phyloP scores from a whole-genome alignment of 2,888 invertebrate species.

The Trachelus troglodyta region DNA sequence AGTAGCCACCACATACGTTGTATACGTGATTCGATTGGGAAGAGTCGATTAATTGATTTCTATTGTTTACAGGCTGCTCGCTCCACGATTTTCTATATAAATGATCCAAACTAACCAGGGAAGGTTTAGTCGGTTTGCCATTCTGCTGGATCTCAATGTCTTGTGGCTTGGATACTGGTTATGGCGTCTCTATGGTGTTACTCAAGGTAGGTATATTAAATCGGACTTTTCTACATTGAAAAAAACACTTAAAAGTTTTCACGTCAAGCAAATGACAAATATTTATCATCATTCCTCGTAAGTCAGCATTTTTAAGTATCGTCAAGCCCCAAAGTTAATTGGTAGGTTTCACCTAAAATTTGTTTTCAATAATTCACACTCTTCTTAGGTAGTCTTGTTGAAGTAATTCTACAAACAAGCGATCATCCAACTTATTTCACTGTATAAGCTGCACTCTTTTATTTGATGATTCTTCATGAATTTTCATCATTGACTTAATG shows the following conservation, averaged over 20 bases:
- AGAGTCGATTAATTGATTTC: constrained; percentile 32
- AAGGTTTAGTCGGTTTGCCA: constrained; percentile 10
- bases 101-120: not conserved
- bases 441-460: not conserved
- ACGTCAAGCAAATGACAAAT: not conserved
- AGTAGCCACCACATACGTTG: constrained; percentile 31
- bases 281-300: not conserved
- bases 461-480: not conserved
- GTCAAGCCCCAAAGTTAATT: not conserved
- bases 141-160: constrained; percentile 1
- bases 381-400: not conserved
- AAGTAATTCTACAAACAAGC: not conserved
- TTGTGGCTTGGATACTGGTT: not conserved
- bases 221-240: not conserved
- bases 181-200: constrained; percentile 1
- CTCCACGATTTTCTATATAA: constrained; percentile 2
- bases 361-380: not conserved
- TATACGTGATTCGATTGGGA: constrained; percentile 43
- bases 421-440: not conserved
- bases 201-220: constrained; percentile 1
- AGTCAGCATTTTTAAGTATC: not conserved
- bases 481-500: not conserved
- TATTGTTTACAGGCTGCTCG: not conserved
- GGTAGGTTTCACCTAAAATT: not conserved
- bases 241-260: not conserved